Evolutionary conservation across 2,888 invertebrate genomes (phyloP).

Genomic region (Trissonchulus latispiculum): DNA sequence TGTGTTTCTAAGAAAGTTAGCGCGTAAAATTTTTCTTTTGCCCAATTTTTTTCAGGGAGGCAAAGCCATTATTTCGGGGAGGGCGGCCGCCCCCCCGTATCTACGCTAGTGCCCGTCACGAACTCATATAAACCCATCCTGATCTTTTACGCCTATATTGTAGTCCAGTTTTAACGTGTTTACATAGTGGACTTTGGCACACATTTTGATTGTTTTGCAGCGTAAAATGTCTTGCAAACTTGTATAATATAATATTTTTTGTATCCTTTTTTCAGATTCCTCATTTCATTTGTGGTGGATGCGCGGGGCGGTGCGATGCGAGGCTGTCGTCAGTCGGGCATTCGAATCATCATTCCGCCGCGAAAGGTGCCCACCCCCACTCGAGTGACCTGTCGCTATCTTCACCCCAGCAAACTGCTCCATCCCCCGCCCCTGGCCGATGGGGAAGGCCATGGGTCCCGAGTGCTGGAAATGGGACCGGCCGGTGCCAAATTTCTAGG

Average conservation of each 20-base stretch:
- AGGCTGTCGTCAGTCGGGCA: constrained; percentile 95
- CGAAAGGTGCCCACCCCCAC: constrained; percentile 92
- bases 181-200: no score
- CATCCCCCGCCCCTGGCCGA: constrained; percentile 98
- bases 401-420: constrained; percentile 58
- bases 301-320: constrained; percentile 98
- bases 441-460: constrained; percentile 89
- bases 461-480: constrained; percentile 92
- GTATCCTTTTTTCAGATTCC: constrained; percentile 54
- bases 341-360: constrained; percentile 94
- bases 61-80: no score
- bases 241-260: not conserved
- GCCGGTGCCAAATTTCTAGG: constrained; percentile 94
- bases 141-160: no score
- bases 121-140: no score
- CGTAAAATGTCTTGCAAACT: no score
- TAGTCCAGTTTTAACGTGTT: no score
- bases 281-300: constrained; percentile 98
- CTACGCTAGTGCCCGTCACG: no score
- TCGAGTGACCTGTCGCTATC: constrained; percentile 91
- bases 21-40: no score
- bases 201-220: no score
- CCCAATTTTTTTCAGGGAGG: no score
- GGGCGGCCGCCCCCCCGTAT: no score
- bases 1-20: no score